Conservation (phyloP, 2,113 vertebrate species). For the Hippocampus guttulatus region DNA sequence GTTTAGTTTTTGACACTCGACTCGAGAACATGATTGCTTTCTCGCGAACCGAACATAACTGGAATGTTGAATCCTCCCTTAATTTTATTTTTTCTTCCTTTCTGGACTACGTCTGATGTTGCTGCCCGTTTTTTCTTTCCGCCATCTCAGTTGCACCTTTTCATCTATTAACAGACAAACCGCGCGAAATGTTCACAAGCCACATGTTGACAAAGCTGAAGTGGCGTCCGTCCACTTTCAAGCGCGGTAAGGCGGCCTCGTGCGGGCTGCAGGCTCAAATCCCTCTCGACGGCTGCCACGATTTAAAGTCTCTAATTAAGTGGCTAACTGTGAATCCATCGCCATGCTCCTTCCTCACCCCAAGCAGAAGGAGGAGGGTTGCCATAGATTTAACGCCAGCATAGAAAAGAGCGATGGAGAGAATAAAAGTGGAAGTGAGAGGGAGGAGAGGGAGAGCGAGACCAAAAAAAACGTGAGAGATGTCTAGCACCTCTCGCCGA, state of each 20-base stretch:
- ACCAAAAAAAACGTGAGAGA: too few relatives aligned
- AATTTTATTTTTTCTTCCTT: too few relatives aligned
- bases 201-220: neutral
- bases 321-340: conserved; percentile 57
- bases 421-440: conserved; percentile 20
- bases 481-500: too few relatives aligned
- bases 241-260: conserved; percentile 16
- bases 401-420: conserved; percentile 17
- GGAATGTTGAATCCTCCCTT: neutral
- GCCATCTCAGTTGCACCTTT: neutral
- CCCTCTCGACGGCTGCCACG: conserved; percentile 31
- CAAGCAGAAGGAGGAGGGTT: neutral
- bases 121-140: too few relatives aligned
- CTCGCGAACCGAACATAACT: too few relatives aligned
- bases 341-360: conserved; percentile 39
- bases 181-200: neutral
- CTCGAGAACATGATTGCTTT: too few relatives aligned
- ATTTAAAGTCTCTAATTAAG: conserved; percentile 65
- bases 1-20: too few relatives aligned
- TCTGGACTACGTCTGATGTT: too few relatives aligned
- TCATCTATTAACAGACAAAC: neutral
- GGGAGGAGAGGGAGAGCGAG: too few relatives aligned
- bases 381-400: conserved; percentile 39
- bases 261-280: conserved; percentile 14
- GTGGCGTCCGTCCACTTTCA: neutral